A percentile compares a stretch with the other conserved stretches of the same genome.
phyloP scores from a whole-genome alignment of 2,113 vertebrate species.

The Cryptoleucopteryx plumbea region DNA sequence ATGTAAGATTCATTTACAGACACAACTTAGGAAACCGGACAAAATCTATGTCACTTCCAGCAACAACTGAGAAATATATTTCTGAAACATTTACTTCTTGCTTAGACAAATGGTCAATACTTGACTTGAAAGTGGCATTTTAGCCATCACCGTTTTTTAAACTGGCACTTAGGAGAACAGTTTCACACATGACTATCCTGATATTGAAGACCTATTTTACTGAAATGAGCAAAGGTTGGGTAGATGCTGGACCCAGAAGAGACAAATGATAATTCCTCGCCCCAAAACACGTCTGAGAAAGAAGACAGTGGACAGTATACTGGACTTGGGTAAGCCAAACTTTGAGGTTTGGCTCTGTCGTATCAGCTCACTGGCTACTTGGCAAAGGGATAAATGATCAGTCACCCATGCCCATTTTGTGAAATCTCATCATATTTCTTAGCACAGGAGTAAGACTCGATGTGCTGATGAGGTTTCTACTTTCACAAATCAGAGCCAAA shows the following conservation, averaged over 20 bases:
- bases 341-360: not conserved
- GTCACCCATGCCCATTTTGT: not conserved
- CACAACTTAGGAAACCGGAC: not conserved
- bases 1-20: not conserved
- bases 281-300: not conserved
- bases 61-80: not conserved
- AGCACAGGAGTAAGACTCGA: not conserved
- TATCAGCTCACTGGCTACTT: not conserved
- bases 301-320: not conserved
- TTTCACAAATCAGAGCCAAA: not conserved
- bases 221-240: not conserved
- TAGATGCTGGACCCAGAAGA: not conserved
- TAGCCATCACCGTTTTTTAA: not conserved
- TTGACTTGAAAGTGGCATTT: not conserved
- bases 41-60: not conserved
- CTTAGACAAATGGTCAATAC: not conserved
- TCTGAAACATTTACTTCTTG: not conserved
- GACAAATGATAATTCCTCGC: not conserved
- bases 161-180: not conserved
- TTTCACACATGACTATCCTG: not conserved
- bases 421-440: not conserved
- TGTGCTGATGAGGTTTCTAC: not conserved
- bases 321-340: not conserved
- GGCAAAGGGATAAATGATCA: not conserved
- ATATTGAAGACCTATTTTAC: not conserved